Percentiles rank a stretch among this genome's conserved stretches.
Evolutionary conservation across 2,113 vertebrate genomes (phyloP).

Genomic region (Xenopus laevis): DNA sequence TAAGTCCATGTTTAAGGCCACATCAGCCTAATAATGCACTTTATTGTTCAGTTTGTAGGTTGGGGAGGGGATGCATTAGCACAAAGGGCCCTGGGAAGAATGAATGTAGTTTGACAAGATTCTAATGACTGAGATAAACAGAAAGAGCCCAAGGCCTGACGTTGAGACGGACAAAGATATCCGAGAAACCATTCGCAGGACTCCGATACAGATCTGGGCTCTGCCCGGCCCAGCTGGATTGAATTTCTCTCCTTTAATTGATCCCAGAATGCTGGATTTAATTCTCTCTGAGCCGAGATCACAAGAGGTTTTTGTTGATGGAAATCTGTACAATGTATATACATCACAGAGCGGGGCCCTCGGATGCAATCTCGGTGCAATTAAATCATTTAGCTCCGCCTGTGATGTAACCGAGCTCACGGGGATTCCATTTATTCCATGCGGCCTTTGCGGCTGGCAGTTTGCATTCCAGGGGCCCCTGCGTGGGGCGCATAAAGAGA

Average conservation of each 20-base stretch:
- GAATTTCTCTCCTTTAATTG: slow-evolving; percentile 32
- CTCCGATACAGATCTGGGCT: slow-evolving; percentile 14
- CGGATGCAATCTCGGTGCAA: slow-evolving; percentile 11
- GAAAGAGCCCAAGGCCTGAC: not conserved
- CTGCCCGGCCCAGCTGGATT: slow-evolving; percentile 24
- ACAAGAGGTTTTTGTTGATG: slow-evolving; percentile 18
- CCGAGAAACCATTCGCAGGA: slow-evolving; percentile 21
- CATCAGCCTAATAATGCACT: not conserved
- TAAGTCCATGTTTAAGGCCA: no score
- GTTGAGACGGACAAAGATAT: slow-evolving; percentile 25
- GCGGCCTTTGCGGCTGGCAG: no score
- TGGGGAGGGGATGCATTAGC: not conserved
- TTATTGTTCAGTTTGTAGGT: not conserved
- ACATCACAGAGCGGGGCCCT: slow-evolving; percentile 29
- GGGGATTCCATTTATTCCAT: slow-evolving; percentile 6
- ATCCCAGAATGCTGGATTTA: slow-evolving; percentile 35
- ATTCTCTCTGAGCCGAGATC: slow-evolving; percentile 22
- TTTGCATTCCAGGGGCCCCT: no score
- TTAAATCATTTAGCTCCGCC: slow-evolving; percentile 12
- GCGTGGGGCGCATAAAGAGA: no score
- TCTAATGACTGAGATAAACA: slow-evolving; percentile 2
- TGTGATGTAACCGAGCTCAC: slow-evolving; percentile 13
- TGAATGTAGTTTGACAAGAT: slow-evolving; percentile 27
- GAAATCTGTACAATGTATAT: slow-evolving; percentile 28
- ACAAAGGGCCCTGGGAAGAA: not conserved